Percentiles rank a stretch among this genome's conserved stretches.
Conservation (phyloP, 1,140 invertebrate species). For the Ceratoteleas bidentatus region DNA sequence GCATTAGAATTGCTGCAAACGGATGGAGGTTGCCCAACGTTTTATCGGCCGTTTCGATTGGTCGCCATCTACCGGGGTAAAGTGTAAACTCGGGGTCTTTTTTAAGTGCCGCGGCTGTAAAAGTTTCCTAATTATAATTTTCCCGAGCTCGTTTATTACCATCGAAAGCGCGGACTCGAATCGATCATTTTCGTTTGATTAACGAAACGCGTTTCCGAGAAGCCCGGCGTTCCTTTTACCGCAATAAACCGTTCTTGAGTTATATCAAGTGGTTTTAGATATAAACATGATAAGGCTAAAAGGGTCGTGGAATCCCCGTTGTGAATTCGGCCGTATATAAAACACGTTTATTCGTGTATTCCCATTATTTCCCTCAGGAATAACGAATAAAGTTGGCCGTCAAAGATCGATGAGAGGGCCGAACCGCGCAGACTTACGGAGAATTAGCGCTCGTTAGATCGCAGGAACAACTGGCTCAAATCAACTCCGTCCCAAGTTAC, state of each 20-base stretch:
- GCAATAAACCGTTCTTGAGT: constrained; percentile 8
- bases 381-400: constrained; percentile 48
- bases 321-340: constrained; percentile 31
- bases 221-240: not conserved
- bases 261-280: constrained; percentile 23
- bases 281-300: constrained; percentile 34
- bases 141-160: constrained; percentile 10
- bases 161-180: not conserved
- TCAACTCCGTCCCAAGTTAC: constrained; percentile 46
- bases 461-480: constrained; percentile 47
- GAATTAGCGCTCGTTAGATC: constrained; percentile 62
- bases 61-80: too few species aligned
- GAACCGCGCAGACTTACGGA: constrained; percentile 55
- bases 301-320: constrained; percentile 21
- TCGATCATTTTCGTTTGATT: constrained; percentile 16
- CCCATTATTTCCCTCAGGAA: constrained; percentile 52
- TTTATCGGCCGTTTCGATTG: too few species aligned
- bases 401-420: constrained; percentile 52
- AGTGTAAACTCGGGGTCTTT: too few species aligned
- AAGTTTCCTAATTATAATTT: constrained; percentile 42
- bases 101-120: constrained; percentile 1
- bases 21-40: too few species aligned
- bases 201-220: not conserved
- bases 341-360: constrained; percentile 58
- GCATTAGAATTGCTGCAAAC: not conserved